Evolutionary conservation across 1,140 invertebrate species (phyloP), one percentile per base, ranked within the genome.

Genomic region (Pachyrhynchus sulphureomaculatus): DNA sequence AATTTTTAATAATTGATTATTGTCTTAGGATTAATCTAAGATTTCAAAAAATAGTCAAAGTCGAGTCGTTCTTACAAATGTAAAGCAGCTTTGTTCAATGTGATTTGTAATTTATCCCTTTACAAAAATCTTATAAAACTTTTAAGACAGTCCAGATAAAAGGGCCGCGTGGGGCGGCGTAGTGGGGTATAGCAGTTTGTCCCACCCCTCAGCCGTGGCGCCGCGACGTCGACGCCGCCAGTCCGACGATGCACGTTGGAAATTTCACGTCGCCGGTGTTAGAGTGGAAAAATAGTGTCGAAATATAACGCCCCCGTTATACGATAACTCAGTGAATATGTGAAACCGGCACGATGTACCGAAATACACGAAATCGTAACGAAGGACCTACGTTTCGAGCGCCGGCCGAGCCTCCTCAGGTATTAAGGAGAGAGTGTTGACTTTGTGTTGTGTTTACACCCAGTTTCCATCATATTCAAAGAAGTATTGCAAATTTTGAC

Each of bases 161-260:
- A 24, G 12, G 42, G 42, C 12, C 23, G 20, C 21, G 18, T 21
- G 42, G 42, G 42, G 42, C 49, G 34, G 34, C 10, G 52, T 48
- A 23, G 23, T 17, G 36, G 52, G 52, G 52, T n/a, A 13, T 32
- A 53, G 13, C 53, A n/a, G 34, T 37, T 21, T 32, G 60, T 56
- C 60, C 52, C 60, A 56, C 53, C 63, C 62, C 58, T 62, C 45
- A 42, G 44, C 51, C 41, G 63, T 45, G 63, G 55, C 63, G 63
- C 64, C 63, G 51, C 63, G 63, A 65, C 66, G 66, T 57, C 67
- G 60, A 65, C 64, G 59, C 62, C 44, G 52, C 58, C 67, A 68
- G 67, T 68, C 17, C 26, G 53, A 56, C 41, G 39, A 45, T 45
- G 53, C n/a, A 56, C 53, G 53, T 56, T 41, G 53, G 45, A 15